Percentiles rank a stretch among this genome's conserved stretches.
phyloP scores from a whole-genome alignment of 1,140 invertebrate species.

The Drosophila bipectinata region DNA sequence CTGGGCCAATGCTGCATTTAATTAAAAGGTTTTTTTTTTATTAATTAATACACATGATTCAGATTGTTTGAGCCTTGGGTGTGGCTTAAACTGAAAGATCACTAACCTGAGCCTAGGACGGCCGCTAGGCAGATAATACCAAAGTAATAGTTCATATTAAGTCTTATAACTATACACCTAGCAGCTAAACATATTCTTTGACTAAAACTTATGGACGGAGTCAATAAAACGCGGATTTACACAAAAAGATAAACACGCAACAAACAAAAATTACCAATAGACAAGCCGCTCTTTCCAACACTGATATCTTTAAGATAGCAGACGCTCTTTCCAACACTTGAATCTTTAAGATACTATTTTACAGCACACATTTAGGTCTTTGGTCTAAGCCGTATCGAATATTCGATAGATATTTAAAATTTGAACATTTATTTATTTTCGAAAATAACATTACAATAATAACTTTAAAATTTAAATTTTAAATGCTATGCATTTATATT shows the following conservation, averaged over 20 bases:
- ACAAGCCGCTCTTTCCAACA: constrained; percentile 11
- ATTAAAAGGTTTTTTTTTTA: not conserved
- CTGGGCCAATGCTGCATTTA: constrained; percentile 45
- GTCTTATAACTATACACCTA: constrained; percentile 5
- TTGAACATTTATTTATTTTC: too few species aligned
- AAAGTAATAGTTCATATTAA: constrained; percentile 45
- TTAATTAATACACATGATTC: constrained; percentile 51
- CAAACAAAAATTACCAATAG: constrained; percentile 55
- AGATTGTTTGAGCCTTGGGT: constrained; percentile 60
- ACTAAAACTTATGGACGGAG: constrained; percentile 1
- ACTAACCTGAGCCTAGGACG: constrained; percentile 48
- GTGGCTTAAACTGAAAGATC: constrained; percentile 49
- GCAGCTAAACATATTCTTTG: constrained; percentile 43
- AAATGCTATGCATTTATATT: too few species aligned
- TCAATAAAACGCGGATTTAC: constrained; percentile 22
- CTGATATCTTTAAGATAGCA: not conserved
- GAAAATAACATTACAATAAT: too few species aligned
- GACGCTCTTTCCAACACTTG: constrained; percentile 29
- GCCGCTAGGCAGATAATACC: constrained; percentile 45
- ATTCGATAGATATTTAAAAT: too few species aligned
- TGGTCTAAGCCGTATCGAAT: too few species aligned
- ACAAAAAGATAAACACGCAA: constrained; percentile 52
- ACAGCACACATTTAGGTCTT: too few species aligned
- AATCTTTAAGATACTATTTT: too few species aligned
- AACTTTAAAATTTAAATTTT: too few species aligned